A percentile compares a stretch with the other conserved stretches of the same genome.
Evolutionary conservation across 2,113 vertebrate species (phyloP).

Genomic region (Ageneiosus marmoratus): DNA sequence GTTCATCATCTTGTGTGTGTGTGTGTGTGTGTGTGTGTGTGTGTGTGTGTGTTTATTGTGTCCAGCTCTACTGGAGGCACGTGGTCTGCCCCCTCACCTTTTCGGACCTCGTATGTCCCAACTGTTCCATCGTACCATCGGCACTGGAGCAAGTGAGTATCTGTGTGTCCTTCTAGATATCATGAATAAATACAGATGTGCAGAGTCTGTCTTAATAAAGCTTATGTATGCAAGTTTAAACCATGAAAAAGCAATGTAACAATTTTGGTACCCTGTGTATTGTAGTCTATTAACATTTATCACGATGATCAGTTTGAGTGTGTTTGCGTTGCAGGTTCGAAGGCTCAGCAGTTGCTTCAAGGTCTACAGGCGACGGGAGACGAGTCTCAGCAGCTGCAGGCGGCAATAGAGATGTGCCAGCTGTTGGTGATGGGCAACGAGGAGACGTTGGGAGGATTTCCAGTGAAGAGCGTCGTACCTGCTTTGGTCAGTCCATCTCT

Average conservation of each 20-base stretch:
- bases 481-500: constrained; percentile 82
- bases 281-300: background rate
- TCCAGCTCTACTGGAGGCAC: constrained; percentile 92
- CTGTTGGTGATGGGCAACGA: constrained; percentile 98
- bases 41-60: too few relatives aligned
- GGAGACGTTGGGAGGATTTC: constrained; percentile 97
- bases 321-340: constrained; percentile 80
- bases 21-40: background rate
- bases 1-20: background rate
- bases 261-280: background rate
- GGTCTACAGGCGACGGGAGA: constrained; percentile 95
- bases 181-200: background rate
- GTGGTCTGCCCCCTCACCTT: constrained; percentile 97
- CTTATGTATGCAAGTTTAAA: background rate
- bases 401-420: constrained; percentile 99
- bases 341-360: constrained; percentile 96
- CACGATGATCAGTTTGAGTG: background rate
- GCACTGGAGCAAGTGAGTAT: constrained; percentile 95
- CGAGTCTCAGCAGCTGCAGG: constrained; percentile 96
- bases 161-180: background rate
- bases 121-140: constrained; percentile 98
- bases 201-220: background rate
- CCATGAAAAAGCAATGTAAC: too few relatives aligned
- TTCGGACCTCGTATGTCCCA: constrained; percentile 99
- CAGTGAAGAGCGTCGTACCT: constrained; percentile 96